Conservation (phyloP, 1,140 invertebrate species). For the Brachionus sp. region DNA sequence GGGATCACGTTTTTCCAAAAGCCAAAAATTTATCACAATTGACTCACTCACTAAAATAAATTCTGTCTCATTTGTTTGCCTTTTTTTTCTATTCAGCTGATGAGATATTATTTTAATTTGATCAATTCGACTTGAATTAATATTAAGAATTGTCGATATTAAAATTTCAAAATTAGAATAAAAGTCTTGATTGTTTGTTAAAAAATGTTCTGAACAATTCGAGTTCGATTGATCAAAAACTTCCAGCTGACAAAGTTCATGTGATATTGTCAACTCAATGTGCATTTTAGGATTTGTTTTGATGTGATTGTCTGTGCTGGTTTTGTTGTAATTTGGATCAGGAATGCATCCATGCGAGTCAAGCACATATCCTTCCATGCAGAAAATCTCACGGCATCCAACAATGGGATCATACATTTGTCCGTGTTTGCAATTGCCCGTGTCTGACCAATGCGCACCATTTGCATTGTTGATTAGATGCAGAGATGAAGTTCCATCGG, state of each 20-base stretch:
- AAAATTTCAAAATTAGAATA: neutral
- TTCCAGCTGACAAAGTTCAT: neutral
- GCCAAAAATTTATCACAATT: neutral
- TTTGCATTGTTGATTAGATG: neutral
- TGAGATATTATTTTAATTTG: neutral
- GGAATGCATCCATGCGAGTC: neutral
- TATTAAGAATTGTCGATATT: neutral
- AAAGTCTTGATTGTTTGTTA: neutral
- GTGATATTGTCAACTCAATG: neutral
- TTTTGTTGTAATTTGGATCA: slow-evolving; percentile 17
- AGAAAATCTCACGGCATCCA: slow-evolving; percentile 43
- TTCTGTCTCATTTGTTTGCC: neutral
- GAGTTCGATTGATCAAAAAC: neutral
- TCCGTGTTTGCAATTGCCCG: slow-evolving; percentile 34
- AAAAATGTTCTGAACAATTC: neutral
- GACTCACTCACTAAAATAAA: neutral
- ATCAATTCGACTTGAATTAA: neutral
- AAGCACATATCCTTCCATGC: slow-evolving; percentile 18
- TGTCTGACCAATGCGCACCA: neutral
- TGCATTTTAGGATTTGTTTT: neutral
- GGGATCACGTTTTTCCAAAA: neutral
- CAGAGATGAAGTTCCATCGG: slow-evolving; percentile 26
- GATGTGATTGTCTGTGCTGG: neutral
- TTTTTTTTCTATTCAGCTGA: neutral
- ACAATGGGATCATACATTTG: slow-evolving; percentile 39